Evolutionary conservation across 2,797 vertebrate genomes (phyloP).

Genomic region (Lepilemur septentrionalis): DNA sequence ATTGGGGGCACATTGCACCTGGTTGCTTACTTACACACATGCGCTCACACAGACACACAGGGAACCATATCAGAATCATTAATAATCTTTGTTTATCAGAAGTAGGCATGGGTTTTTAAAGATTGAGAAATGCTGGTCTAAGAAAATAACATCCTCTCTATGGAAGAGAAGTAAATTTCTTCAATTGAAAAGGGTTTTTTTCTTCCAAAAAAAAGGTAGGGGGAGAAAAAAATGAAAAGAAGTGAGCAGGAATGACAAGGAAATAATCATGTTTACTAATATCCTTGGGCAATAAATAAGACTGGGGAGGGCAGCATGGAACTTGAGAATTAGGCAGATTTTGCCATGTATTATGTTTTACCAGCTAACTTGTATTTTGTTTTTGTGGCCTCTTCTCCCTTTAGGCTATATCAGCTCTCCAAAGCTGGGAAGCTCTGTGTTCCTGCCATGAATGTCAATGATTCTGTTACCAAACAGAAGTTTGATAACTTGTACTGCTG

Average conservation of each 20-base stretch:
- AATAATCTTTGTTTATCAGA: constrained; percentile 25
- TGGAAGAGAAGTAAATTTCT: constrained; percentile 57
- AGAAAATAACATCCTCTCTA: constrained; percentile 21
- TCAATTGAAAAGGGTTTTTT: constrained; percentile 25
- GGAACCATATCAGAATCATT: background rate
- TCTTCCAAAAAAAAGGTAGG: background rate
- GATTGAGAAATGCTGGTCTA: constrained; percentile 30
- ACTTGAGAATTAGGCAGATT: background rate
- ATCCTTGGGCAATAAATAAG: background rate
- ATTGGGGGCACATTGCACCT: background rate
- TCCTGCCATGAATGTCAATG: constrained; percentile 99
- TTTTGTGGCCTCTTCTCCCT: constrained; percentile 67
- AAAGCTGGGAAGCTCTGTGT: constrained; percentile 98
- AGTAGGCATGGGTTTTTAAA: constrained; percentile 10
- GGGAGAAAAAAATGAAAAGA: constrained; percentile 40
- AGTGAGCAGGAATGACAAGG: constrained; percentile 40
- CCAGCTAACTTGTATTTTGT: constrained; percentile 60
- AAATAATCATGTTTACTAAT: background rate
- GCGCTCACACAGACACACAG: background rate
- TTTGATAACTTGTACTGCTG: constrained; percentile 99
- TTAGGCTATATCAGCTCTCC: constrained; percentile 97
- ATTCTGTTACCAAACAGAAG: constrained; percentile 99
- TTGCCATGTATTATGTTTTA: background rate
- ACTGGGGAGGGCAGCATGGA: constrained; percentile 28
- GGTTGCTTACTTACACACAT: background rate